phyloP scores from a whole-genome alignment of 92 coral and sea anemone genomes.

The Porites divaricata region DNA sequence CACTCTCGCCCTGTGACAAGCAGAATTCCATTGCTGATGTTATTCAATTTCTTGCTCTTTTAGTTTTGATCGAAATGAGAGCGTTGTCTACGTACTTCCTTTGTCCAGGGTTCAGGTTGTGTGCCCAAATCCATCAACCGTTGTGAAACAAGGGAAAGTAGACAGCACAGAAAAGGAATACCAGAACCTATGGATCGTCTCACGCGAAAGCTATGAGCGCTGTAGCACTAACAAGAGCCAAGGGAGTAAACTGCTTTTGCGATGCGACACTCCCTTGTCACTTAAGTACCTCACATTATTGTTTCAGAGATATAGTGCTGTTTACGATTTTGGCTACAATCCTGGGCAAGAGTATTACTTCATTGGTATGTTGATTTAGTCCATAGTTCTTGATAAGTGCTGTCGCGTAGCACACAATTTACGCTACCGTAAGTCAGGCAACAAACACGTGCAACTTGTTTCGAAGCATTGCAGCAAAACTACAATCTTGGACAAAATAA shows the following conservation, averaged over 20 bases:
- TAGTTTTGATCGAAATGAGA: slow-evolving; percentile 53
- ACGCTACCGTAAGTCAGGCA: too few species aligned
- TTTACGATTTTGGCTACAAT: slow-evolving; percentile 52
- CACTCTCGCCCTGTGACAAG: neutral
- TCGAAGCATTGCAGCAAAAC: too few species aligned
- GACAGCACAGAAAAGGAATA: slow-evolving; percentile 58
- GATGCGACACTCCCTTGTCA: slow-evolving; percentile 65
- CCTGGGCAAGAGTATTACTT: slow-evolving; percentile 70
- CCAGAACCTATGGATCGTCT: slow-evolving; percentile 74
- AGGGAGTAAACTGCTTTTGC: slow-evolving; percentile 54
- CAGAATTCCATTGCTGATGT: neutral
- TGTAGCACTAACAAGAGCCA: slow-evolving; percentile 56
- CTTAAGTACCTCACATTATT: slow-evolving; percentile 65
- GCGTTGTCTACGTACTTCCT: slow-evolving; percentile 52
- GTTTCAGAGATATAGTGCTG: slow-evolving; percentile 70
- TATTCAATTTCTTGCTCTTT: neutral
- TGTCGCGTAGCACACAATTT: too few species aligned
- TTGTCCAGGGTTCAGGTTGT: slow-evolving; percentile 63
- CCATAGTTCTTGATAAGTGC: neutral
- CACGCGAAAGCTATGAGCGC: slow-evolving; percentile 60
- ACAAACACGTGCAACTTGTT: too few species aligned
- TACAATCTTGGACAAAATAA: too few species aligned
- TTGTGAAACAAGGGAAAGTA: slow-evolving; percentile 28
- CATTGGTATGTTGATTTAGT: slow-evolving; percentile 55
- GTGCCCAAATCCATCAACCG: slow-evolving; percentile 68